These are phyloP conservation scores for Simalia tracyae DNA, from an alignment of 2,797 vertebrate genomes.

Conservation along the genomic window DNA sequence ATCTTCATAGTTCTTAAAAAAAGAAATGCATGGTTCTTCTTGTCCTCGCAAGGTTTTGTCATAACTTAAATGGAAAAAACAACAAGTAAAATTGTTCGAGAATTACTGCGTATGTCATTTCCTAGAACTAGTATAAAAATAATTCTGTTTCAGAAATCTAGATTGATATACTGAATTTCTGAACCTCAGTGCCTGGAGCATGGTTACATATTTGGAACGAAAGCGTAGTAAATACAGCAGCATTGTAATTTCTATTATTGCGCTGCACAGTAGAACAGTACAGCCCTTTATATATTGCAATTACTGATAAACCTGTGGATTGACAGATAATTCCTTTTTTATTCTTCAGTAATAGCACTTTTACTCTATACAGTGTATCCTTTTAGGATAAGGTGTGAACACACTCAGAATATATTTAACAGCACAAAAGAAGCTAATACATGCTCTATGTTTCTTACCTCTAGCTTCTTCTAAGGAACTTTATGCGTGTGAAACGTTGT, in stretches of 20 bases:
- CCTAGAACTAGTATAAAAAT: background rate
- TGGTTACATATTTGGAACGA: background rate
- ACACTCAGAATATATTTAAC: background rate
- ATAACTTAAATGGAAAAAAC: constrained; percentile 22
- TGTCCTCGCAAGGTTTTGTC: background rate
- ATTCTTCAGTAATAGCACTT: background rate
- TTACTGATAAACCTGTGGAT: background rate
- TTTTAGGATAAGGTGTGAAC: constrained; percentile 13
- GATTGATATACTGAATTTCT: constrained; percentile 1
- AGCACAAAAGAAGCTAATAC: background rate
- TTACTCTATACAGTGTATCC: background rate
- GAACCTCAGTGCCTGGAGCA: background rate
- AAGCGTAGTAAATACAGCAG: background rate
- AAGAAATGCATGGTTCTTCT: background rate
- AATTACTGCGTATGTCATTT: background rate
- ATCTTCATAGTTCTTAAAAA: background rate
- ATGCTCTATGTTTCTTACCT: constrained; percentile 49
- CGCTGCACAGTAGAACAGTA: background rate
- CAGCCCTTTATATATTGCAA: background rate
- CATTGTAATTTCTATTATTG: background rate
- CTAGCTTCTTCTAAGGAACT: constrained; percentile 91
- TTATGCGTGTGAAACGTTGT: constrained; percentile 87
- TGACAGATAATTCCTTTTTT: background rate
- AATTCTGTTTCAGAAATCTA: background rate
- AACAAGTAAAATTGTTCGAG: background rate